phyloP scores from a whole-genome alignment of 2,113 vertebrate species.

The Addax nasomaculatus region DNA sequence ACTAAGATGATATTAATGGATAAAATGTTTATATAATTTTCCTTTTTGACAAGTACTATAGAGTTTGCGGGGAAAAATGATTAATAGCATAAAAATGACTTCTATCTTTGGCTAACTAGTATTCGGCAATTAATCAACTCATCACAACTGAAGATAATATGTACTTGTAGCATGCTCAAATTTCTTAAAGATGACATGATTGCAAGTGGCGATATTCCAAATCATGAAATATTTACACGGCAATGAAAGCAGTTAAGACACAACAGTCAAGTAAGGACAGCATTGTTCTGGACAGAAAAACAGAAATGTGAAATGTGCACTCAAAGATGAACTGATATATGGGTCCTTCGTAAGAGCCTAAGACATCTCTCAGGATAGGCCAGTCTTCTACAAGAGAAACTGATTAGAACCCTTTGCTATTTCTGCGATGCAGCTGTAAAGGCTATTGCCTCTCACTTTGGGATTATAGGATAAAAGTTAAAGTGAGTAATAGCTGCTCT shows the following conservation, averaged over 20 bases:
- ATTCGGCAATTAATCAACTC: slow-evolving; percentile 78
- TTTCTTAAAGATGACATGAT: slow-evolving; percentile 79
- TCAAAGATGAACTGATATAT: slow-evolving; percentile 67
- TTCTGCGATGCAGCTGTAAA: slow-evolving; percentile 45
- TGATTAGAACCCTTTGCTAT: neutral
- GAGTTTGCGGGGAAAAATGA: slow-evolving; percentile 48
- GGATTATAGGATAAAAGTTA: neutral
- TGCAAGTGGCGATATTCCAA: slow-evolving; percentile 72
- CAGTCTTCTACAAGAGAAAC: slow-evolving; percentile 48
- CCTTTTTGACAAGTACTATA: slow-evolving; percentile 41
- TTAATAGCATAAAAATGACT: slow-evolving; percentile 59
- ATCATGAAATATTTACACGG: slow-evolving; percentile 64
- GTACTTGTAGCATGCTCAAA: slow-evolving; percentile 70
- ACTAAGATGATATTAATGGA: neutral
- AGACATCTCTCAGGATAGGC: slow-evolving; percentile 51
- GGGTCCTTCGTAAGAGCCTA: slow-evolving; percentile 16
- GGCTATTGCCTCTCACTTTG: neutral
- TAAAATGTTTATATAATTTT: slow-evolving; percentile 34
- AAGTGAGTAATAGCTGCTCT: neutral
- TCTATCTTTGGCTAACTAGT: slow-evolving; percentile 63
- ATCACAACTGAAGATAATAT: slow-evolving; percentile 76
- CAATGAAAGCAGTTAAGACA: slow-evolving; percentile 61
- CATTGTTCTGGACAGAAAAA: slow-evolving; percentile 65
- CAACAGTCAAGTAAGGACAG: slow-evolving; percentile 21
- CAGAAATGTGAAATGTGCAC: slow-evolving; percentile 56